Evolutionary conservation across 2,113 vertebrate species (phyloP).

Genomic region (Ploceus nigricollis): DNA sequence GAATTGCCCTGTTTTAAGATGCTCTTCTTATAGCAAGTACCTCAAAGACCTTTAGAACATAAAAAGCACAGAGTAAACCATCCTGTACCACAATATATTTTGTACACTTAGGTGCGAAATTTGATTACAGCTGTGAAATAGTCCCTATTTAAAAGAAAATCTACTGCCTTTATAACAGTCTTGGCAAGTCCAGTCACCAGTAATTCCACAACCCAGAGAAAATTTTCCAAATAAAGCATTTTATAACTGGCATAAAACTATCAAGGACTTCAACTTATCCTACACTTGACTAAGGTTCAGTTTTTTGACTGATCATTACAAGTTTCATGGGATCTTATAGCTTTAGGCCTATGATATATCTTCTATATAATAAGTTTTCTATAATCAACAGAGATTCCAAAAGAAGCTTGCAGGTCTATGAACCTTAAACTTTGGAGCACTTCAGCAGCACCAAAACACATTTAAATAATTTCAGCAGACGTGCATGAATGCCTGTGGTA

Average conservation of each 20-base stretch:
- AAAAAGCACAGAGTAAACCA: neutral
- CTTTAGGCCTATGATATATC: neutral
- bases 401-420: neutral
- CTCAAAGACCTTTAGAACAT: neutral
- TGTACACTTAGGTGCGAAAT: neutral
- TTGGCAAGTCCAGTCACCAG: neutral
- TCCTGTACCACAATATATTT: neutral
- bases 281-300: neutral
- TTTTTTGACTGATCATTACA: neutral
- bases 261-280: neutral
- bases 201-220: neutral
- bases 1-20: neutral
- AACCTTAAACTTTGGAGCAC: neutral
- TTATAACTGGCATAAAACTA: neutral
- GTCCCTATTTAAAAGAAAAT: slow-evolving; percentile 28
- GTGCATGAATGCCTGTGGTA: neutral
- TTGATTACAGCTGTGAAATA: slow-evolving; percentile 11
- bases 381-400: neutral
- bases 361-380: neutral
- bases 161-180: neutral
- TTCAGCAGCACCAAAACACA: neutral
- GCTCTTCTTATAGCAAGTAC: neutral
- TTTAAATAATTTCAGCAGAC: neutral
- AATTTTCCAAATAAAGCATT: neutral
- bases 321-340: neutral